Percentiles rank a stretch among this genome's conserved stretches.
phyloP scores from a whole-genome alignment of 2,888 invertebrate genomes.

The Ischnus inquisitorius region DNA sequence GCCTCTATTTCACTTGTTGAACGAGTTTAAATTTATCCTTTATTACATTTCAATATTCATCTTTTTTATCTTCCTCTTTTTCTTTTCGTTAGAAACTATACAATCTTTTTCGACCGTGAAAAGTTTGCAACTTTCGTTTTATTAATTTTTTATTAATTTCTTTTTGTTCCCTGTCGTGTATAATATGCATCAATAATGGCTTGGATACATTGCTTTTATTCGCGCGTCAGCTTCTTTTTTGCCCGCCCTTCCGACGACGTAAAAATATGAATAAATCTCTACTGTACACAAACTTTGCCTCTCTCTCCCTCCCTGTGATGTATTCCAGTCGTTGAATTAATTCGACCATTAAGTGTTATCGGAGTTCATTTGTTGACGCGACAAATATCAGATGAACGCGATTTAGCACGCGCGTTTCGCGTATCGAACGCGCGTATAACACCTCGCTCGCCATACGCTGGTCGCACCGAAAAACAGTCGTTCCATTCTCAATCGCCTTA shows the following conservation, averaged over 20 bases:
- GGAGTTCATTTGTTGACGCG: slow-evolving; percentile 26
- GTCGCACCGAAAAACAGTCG: slow-evolving; percentile 34
- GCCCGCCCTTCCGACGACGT: background rate
- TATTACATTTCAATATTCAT: background rate
- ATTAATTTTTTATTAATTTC: slow-evolving; percentile 63
- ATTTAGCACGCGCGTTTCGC: slow-evolving; percentile 1
- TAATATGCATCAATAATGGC: slow-evolving; percentile 29
- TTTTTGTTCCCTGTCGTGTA: slow-evolving; percentile 76
- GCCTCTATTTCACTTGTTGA: slow-evolving; percentile 74
- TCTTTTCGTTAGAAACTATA: slow-evolving; percentile 47
- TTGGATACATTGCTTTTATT: slow-evolving; percentile 25
- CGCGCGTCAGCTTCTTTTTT: slow-evolving; percentile 16
- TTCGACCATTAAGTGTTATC: slow-evolving; percentile 19
- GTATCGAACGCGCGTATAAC: slow-evolving; percentile 12
- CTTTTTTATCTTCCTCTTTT: slow-evolving; percentile 19
- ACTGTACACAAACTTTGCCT: slow-evolving; percentile 11
- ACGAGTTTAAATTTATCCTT: slow-evolving; percentile 36
- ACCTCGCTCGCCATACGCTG: slow-evolving; percentile 6
- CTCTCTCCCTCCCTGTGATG: background rate
- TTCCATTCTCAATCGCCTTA: slow-evolving; percentile 29
- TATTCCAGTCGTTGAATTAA: background rate
- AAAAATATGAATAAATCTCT: slow-evolving; percentile 36
- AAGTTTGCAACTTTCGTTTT: slow-evolving; percentile 52
- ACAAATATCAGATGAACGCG: background rate
- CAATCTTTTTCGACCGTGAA: slow-evolving; percentile 33